A percentile compares a stretch with the other conserved stretches of the same genome.
phyloP scores from a whole-genome alignment of 2,113 vertebrate genomes.

The Pachycephala philippinensis region DNA sequence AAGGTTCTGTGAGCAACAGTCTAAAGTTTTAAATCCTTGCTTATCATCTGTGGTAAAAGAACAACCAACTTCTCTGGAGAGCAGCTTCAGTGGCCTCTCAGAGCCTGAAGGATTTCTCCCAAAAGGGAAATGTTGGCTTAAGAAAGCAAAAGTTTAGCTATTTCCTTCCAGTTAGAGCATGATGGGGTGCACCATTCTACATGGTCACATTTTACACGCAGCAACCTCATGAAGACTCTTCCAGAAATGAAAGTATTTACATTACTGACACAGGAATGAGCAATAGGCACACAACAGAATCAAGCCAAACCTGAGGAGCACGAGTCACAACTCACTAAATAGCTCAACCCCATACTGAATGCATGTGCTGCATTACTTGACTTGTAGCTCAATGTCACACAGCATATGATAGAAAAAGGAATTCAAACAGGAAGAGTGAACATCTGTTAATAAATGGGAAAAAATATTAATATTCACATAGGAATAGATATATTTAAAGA shows the following conservation, averaged over 20 bases:
- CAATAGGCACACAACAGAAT: background rate
- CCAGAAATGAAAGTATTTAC: background rate
- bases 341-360: background rate
- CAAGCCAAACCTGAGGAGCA: background rate
- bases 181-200: background rate
- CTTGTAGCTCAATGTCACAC: background rate
- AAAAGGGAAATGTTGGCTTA: background rate
- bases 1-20: background rate
- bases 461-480: constrained; percentile 47
- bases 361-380: background rate
- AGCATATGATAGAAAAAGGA: constrained; percentile 6
- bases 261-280: background rate
- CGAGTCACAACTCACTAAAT: background rate
- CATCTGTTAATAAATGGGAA: constrained; percentile 42
- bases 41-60: background rate
- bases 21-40: background rate
- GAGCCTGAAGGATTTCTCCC: background rate
- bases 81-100: background rate
- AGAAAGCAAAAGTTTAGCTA: background rate
- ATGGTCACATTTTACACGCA: background rate
- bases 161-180: background rate
- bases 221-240: background rate
- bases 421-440: constrained; percentile 30
- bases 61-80: background rate
- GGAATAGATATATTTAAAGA: constrained; percentile 58